Evolutionary conservation across 2,113 vertebrate genomes (phyloP).

Genomic region (Alosa alosa): DNA sequence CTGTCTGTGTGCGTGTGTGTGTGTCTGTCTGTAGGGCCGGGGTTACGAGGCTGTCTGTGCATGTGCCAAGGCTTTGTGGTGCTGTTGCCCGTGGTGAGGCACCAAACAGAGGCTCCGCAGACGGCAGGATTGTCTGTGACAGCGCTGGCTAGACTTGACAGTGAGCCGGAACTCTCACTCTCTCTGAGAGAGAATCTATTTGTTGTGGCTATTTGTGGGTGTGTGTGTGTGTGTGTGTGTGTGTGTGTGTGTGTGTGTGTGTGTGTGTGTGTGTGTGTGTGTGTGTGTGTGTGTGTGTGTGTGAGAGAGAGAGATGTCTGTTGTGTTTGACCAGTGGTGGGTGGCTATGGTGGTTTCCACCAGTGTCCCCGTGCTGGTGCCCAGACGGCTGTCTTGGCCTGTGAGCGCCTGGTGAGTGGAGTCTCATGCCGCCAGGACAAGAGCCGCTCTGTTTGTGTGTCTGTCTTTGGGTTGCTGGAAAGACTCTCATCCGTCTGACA

Average conservation of each 20-base stretch:
- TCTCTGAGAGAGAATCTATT: no score
- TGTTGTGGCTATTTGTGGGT: neutral
- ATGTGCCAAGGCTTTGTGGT: conserved; percentile 26
- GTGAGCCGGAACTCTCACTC: neutral
- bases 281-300: no score
- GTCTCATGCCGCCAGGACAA: neutral
- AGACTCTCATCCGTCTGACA: neutral
- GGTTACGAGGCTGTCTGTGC: conserved; percentile 28
- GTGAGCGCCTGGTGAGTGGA: neutral
- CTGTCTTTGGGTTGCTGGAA: neutral
- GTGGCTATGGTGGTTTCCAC: neutral
- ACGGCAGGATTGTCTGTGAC: neutral
- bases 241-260: neutral
- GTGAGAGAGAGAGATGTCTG: neutral
- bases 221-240: neutral
- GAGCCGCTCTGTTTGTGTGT: neutral
- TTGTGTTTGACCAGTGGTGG: conserved; percentile 36
- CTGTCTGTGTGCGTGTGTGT: conserved; percentile 20
- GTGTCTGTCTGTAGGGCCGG: neutral
- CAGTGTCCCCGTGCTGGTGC: neutral
- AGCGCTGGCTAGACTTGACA: neutral
- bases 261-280: no score
- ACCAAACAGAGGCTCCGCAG: neutral
- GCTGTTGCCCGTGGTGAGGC: conserved; percentile 21
- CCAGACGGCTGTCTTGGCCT: neutral